Percentiles rank a stretch among this genome's conserved stretches.
Evolutionary conservation across 2,113 vertebrate genomes (phyloP).

Genomic region (Ictalurus furcatus): DNA sequence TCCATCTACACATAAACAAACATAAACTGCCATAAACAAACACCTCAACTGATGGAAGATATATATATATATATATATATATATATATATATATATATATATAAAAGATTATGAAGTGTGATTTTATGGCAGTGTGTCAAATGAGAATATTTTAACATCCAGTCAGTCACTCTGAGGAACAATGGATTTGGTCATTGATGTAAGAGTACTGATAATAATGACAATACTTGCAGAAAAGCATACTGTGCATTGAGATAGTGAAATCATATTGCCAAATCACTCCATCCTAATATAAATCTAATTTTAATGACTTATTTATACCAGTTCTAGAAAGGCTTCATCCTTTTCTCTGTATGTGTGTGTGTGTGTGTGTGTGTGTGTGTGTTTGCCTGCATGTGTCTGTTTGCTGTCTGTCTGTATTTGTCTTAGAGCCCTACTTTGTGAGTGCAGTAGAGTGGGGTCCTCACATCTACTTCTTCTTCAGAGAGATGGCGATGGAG

Average conservation of each 20-base stretch:
- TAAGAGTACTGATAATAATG: background rate
- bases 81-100: too few species aligned
- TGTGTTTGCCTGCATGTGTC: background rate
- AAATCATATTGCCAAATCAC: background rate
- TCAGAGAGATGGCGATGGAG: slow-evolving; percentile 97
- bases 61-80: background rate
- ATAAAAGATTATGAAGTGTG: too few species aligned
- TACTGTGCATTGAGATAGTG: background rate
- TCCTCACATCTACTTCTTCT: slow-evolving; percentile 96
- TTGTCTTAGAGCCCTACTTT: slow-evolving; percentile 87
- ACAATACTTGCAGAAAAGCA: background rate
- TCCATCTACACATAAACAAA: background rate
- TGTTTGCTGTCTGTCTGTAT: background rate
- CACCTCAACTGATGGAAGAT: background rate
- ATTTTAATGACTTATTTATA: background rate
- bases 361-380: slow-evolving; percentile 44
- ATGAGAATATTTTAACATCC: background rate
- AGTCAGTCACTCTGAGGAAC: background rate
- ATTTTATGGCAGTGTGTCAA: background rate
- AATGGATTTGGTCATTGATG: background rate
- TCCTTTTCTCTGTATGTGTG: background rate
- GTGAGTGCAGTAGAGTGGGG: slow-evolving; percentile 93
- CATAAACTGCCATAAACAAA: background rate
- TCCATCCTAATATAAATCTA: background rate
- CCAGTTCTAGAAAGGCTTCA: background rate